Evolutionary conservation across 2,888 invertebrate species (phyloP).

Genomic region (Cactoblastis cactorum): DNA sequence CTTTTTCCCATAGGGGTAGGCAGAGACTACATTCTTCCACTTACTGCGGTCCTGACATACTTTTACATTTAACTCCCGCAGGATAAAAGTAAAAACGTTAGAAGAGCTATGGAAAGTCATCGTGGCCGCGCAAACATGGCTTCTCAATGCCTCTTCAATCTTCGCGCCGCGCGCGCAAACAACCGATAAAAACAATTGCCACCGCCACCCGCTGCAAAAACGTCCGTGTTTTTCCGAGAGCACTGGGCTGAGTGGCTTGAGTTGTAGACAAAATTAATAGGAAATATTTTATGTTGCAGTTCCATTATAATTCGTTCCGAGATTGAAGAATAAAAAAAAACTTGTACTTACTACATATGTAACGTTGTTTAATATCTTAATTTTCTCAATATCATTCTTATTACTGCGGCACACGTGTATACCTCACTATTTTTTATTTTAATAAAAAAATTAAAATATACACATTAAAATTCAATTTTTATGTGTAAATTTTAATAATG

Average conservation of each 20-base stretch:
- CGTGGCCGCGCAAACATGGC: neutral
- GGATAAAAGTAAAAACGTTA: neutral
- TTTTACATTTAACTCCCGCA: too few species aligned
- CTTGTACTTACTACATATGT: too few species aligned
- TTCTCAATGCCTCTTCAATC: neutral
- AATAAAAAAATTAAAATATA: too few species aligned
- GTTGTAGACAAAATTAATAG: neutral
- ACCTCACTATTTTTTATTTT: too few species aligned
- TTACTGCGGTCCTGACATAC: too few species aligned
- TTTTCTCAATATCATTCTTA: too few species aligned
- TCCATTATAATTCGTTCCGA: neutral
- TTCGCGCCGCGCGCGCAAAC: neutral
- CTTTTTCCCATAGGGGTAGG: too few species aligned
- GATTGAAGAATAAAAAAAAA: neutral
- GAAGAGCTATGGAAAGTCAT: neutral
- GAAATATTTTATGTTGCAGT: neutral
- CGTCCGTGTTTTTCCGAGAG: neutral
- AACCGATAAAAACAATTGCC: constrained; percentile 8
- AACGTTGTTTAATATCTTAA: too few species aligned
- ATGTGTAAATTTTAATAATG: too few species aligned
- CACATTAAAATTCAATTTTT: too few species aligned
- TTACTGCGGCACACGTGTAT: too few species aligned
- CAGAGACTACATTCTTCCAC: too few species aligned
- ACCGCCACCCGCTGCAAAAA: neutral
- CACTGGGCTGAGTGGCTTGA: neutral